Evolutionary conservation across 2,113 vertebrate species (phyloP), one percentile per base, ranked within the genome.

Genomic region (Poeciliopsis prolifica): DNA sequence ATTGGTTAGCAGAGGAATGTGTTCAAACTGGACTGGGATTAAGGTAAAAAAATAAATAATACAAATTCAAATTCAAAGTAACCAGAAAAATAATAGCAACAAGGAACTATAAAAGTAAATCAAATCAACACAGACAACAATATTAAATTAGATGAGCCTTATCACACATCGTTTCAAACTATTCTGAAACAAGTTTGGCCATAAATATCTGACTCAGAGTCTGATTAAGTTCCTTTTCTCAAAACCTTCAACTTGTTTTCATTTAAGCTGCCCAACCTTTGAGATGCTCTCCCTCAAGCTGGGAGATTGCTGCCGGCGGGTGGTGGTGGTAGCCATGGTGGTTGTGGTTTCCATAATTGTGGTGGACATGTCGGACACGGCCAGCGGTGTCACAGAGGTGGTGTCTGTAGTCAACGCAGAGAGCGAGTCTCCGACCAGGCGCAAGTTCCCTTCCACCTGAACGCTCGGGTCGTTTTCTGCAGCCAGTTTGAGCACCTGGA

Each of bases 281-380:
- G 96, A 95, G 86, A 97, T 96, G 91, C 96, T 97, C 92, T 98
- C 97, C 65, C 96, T 95, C 87, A 97, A 90, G 74, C 96, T 98
- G 66, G 97, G 96, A 5, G 96, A 97, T 37, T 96, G 95, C 88
- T 96, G 96, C 83, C 96, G 93, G 77, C 97, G 95, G 2, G 96
- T 97, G 83, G 97, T 98, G 67, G 97, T 97, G 2, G 97, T 97
- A 26, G 97, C 97, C 96, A 97, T 97, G 68, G 96, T 98, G 72
- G 97, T 97, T 75, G 97, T 97, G 80, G 96, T 97, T 83, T 98
- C 96, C 97, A 98, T 98, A 90, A 98, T 97, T 42, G 97, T 98
- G 87, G 96, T 98, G 42, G 96, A 97, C 96, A 97, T 97, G 81
- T 97, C 97, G 0, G 96, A 95, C 84, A 97, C 96, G 0, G 96